Evolutionary conservation across 2,888 invertebrate genomes (phyloP), one percentile per base, ranked within the genome.

Genomic region (Agonopterix alstromeriana): DNA sequence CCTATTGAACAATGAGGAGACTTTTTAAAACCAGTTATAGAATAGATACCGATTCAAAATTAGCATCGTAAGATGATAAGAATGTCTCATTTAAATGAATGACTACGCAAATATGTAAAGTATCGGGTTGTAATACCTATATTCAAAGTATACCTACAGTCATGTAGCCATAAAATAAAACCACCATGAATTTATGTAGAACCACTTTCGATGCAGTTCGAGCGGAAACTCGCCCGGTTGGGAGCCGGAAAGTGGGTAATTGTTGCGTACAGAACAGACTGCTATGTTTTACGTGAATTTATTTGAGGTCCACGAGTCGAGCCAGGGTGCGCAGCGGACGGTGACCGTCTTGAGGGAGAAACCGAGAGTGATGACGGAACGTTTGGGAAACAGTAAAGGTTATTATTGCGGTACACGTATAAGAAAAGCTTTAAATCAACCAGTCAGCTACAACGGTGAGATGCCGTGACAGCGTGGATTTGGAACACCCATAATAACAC

Each of bases 261-360:
- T 69, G 64, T 63, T 59, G 54, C 53, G 52, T 50, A 55, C 57
- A 57, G 56, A 38, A n/a, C 61, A 54, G 56, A 60, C 62, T 59
- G 53, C 53, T 60, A 58, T 55, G 58, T 55, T 58, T 57, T 60
- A 65, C 60, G 58, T 64, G 60, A 58, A 63, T 61, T 58, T 55
- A 60, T 60, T 65, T 59, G 59, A 56, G 58, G 27, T 27, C 27
- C 27, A 27, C 7, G 43, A 7, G 35, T 3, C 27, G 2, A 35
- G 45, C 47, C 47, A 63, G 67, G 82, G 83, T 82, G 82, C 53
- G 52, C 83, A 77, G 49, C 70, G 58, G 66, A 81, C 79, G 72
- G 72, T 86, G 79, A 83, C 80, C 67, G 70, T 10, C 10, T n/a
- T 47, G 48, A 48, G 78, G 77, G 73, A 74, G 76, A 84, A 85